Evolutionary conservation across 2,888 invertebrate species (phyloP).

Genomic region (Cataglyphis cursor): DNA sequence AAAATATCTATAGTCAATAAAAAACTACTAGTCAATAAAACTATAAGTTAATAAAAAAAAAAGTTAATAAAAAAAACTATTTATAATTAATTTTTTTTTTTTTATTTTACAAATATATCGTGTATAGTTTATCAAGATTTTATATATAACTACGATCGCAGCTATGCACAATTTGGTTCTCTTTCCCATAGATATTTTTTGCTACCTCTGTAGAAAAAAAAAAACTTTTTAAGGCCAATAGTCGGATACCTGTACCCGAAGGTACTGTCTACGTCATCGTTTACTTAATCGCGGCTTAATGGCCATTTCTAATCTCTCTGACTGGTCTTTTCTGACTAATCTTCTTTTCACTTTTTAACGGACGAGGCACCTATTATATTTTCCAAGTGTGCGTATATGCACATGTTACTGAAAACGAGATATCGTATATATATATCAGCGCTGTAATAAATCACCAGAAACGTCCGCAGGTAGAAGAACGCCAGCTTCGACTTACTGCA

Average conservation of each 20-base stretch:
- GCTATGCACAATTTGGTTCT: neutral
- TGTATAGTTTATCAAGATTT: neutral
- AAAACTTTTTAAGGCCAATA: neutral
- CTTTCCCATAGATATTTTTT: neutral
- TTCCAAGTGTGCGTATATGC: slow-evolving; percentile 37
- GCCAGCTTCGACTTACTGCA: slow-evolving; percentile 51
- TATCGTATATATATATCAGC: slow-evolving; percentile 54
- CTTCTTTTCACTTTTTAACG: slow-evolving; percentile 63
- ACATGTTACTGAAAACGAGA: slow-evolving; percentile 60
- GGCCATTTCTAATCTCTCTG: slow-evolving; percentile 21
- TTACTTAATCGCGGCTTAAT: slow-evolving; percentile 69
- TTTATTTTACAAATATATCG: neutral
- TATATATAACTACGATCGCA: neutral
- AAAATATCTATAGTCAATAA: neutral
- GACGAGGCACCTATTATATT: slow-evolving; percentile 69
- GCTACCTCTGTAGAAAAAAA: neutral
- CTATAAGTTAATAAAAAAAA: no score
- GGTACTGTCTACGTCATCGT: slow-evolving; percentile 64
- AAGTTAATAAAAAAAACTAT: no score
- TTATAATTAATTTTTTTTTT: neutral
- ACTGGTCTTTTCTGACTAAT: slow-evolving; percentile 37
- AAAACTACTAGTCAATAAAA: neutral
- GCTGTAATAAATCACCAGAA: slow-evolving; percentile 73
- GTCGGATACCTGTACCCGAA: neutral
- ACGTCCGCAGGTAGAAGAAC: slow-evolving; percentile 70